A percentile compares a stretch with the other conserved stretches of the same genome.
phyloP scores from a whole-genome alignment of 2,113 vertebrate genomes.

The Ptyas mucosa region DNA sequence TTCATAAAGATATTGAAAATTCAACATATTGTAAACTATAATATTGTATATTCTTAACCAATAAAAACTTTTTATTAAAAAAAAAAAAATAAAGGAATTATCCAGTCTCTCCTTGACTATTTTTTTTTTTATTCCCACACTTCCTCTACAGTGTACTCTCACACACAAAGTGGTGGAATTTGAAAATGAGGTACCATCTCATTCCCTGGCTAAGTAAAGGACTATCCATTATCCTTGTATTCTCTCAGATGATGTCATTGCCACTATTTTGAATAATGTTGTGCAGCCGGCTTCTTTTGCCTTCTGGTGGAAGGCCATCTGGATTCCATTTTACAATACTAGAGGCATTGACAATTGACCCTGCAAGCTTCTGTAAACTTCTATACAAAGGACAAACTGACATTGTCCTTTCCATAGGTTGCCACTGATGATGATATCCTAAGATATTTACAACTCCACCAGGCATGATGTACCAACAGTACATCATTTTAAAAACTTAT shows the following conservation, averaged over 20 bases:
- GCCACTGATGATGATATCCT: neutral
- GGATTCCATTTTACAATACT: neutral
- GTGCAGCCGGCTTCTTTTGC: neutral
- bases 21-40: no score
- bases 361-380: neutral
- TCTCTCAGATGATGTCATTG: neutral
- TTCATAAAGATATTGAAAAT: no score
- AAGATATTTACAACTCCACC: neutral
- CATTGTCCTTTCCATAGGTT: neutral
- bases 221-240: neutral
- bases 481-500: neutral
- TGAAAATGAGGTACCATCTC: no score
- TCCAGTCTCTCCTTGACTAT: neutral
- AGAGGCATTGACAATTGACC: neutral
- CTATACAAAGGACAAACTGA: neutral
- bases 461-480: neutral
- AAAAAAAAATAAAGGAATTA: neutral
- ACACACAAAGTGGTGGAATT: neutral
- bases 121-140: neutral
- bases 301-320: neutral
- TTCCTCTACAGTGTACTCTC: neutral
- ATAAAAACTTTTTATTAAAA: no score
- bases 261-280: neutral
- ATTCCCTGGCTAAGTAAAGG: neutral
- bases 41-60: no score